phyloP scores from a whole-genome alignment of 2,888 invertebrate genomes.

The Drosophila trichaetosa region DNA sequence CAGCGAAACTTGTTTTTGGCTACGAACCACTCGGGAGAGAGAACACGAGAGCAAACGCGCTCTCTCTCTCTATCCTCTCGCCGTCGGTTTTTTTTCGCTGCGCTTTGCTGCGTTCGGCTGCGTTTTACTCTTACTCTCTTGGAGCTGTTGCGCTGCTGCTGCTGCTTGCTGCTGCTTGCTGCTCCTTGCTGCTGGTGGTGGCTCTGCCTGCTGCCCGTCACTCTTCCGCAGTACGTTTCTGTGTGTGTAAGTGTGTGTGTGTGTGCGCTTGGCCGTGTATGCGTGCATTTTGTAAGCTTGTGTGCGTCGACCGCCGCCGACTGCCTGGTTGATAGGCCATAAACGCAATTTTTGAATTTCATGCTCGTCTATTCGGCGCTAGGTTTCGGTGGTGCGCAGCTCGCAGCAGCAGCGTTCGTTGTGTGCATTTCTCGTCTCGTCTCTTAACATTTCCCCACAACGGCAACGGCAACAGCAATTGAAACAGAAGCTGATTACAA shows the following conservation, averaged over 20 bases:
- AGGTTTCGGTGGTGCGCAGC: conserved; percentile 85
- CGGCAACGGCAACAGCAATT: conserved; percentile 36
- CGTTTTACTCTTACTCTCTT: conserved; percentile 59
- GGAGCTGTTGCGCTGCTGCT: conserved; percentile 59
- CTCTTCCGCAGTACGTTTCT: conserved; percentile 11
- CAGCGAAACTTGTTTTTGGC: conserved; percentile 54
- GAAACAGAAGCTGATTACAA: conserved; percentile 33
- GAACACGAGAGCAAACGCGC: conserved; percentile 1
- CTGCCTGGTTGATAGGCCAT: conserved; percentile 71
- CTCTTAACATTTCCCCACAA: conserved; percentile 73
- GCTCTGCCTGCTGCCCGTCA: conserved; percentile 50
- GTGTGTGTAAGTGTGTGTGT: conserved; percentile 12
- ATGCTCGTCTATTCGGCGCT: conserved; percentile 85
- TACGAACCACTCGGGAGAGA: conserved; percentile 13
- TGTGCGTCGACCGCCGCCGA: conserved; percentile 53
- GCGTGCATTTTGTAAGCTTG: conserved; percentile 50
- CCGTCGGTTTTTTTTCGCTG: conserved; percentile 48
- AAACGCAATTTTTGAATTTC: conserved; percentile 85
- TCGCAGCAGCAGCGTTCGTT: conserved; percentile 81
- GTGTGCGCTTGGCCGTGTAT: conserved; percentile 37
- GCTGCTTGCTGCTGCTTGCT: conserved; percentile 44
- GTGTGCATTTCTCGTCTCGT: conserved; percentile 84
- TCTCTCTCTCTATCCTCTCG: conserved; percentile 21
- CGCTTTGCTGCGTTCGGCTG: conserved; percentile 66
- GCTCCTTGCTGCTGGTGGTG: conserved; percentile 51